Conservation (phyloP, 2,888 invertebrate species). For the Andrena camellia region DNA sequence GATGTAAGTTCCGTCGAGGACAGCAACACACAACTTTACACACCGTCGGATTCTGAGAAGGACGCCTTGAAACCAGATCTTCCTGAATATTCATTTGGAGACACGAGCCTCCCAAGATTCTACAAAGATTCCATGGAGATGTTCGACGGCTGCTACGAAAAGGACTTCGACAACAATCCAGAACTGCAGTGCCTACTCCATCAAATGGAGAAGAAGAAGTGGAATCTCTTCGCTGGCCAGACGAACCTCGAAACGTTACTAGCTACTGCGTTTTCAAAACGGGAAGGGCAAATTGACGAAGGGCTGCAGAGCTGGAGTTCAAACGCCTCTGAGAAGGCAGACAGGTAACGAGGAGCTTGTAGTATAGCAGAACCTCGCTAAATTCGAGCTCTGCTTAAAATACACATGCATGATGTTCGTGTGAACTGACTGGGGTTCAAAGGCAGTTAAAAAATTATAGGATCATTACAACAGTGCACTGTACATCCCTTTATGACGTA, state of each 20-base stretch:
- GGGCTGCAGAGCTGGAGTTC: not conserved
- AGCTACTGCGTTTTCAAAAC: not conserved
- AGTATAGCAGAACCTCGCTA: not conserved
- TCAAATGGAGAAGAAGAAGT: constrained; percentile 48
- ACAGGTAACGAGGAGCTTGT: not conserved
- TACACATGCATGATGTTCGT: no score
- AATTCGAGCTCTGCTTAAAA: no score
- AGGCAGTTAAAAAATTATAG: no score
- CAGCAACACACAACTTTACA: no score
- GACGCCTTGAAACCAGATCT: not conserved
- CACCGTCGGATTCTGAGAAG: not conserved
- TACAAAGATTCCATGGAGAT: constrained; percentile 39
- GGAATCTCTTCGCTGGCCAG: constrained; percentile 37
- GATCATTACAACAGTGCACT: no score
- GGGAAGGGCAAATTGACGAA: not conserved
- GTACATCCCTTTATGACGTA: no score
- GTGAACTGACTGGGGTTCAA: no score
- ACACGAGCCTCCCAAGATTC: constrained; percentile 14
- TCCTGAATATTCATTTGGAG: constrained; percentile 3
- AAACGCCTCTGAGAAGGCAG: not conserved
- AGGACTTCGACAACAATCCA: constrained; percentile 41
- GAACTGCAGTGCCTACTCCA: constrained; percentile 36
- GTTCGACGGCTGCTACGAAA: constrained; percentile 49
- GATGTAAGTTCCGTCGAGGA: not conserved
- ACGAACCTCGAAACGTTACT: not conserved